Evolutionary conservation across 2,888 invertebrate species (phyloP), one percentile per base, ranked within the genome.

Genomic region (Cinara cedri): DNA sequence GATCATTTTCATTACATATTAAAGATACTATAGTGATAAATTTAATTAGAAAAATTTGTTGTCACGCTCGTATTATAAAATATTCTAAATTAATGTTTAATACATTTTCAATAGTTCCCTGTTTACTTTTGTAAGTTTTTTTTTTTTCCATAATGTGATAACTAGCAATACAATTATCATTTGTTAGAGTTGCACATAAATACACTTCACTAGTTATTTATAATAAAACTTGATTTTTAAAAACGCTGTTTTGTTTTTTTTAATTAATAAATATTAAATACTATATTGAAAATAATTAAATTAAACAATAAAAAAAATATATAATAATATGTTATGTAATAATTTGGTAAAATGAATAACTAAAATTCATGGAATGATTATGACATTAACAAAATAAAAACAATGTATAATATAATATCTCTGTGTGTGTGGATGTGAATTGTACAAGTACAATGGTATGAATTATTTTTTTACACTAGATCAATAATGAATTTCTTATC

Each of bases 291-390:
- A 49, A 60, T 34, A 34, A 34, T 70, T 9, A 51, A 19, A 49
- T 60, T 42, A 60, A 70, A 51, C 66, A 75, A 75, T 66, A 65
- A 65, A 42, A 65, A 49, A 71, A 49, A 60, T 51, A 74, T 74
- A 49, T 72, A 34, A 63, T 74, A n/a, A 26, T 72, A 54, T 62
- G 24, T 63, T 34, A 34, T 34, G 34, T 34, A 34, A 49, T 13
- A 78, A 42, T 78, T 78, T 74, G 74, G 51, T 74, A 54, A 54
- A 63, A 51, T 75, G 63, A 65, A 70, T 42, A 60, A 60, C 34
- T 60, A 70, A 78, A 68, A 70, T 51, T 60, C 46, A 78, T 78
- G 78, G 78, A 78, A 78, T 78, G 78, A 62, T 63, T 74, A 74
- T 68, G 26, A n/a, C n/a, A n/a, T 66, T 51, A 49, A 24, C 42